Evolutionary conservation across 2,888 invertebrate species (phyloP).

Genomic region (Orthosia gracilis): DNA sequence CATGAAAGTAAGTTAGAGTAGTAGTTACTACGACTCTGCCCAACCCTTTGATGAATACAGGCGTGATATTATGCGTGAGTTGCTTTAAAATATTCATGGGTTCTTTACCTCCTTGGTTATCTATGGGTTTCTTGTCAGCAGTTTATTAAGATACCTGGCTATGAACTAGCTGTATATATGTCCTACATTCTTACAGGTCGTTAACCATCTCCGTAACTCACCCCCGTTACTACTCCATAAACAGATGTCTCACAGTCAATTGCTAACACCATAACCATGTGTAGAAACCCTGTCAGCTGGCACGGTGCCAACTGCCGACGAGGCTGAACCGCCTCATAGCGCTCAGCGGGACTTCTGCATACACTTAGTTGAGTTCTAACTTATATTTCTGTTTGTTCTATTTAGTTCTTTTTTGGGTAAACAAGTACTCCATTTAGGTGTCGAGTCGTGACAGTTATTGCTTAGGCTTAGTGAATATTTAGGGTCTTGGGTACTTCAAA

Average conservation of each 20-base stretch:
- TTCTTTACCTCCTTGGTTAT: too few relatives aligned
- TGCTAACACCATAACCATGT: constrained; percentile 5
- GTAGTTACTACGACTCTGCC: too few relatives aligned
- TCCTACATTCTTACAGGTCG: not conserved
- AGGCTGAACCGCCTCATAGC: not conserved
- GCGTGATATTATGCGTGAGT: too few relatives aligned
- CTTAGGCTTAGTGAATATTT: constrained; percentile 10
- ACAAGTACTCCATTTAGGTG: not conserved
- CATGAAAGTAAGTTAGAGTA: not conserved
- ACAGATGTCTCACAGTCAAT: constrained; percentile 8
- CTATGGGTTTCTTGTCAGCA: not conserved
- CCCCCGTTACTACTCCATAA: not conserved
- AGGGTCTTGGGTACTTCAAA: not conserved
- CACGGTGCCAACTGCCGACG: constrained; percentile 33
- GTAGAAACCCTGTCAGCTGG: constrained; percentile 24
- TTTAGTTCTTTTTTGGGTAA: not conserved
- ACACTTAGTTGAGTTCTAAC: constrained; percentile 5
- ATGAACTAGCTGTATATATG: too few relatives aligned
- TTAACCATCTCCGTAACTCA: not conserved
- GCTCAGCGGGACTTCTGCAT: not conserved
- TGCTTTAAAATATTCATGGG: too few relatives aligned
- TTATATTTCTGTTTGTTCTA: constrained; percentile 28
- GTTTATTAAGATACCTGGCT: too few relatives aligned
- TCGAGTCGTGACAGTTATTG: constrained; percentile 12
- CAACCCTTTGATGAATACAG: too few relatives aligned